These are phyloP conservation scores for Brachyalestes nurse DNA, from an alignment of 2,797 vertebrate genomes.

Conservation along the genomic window DNA sequence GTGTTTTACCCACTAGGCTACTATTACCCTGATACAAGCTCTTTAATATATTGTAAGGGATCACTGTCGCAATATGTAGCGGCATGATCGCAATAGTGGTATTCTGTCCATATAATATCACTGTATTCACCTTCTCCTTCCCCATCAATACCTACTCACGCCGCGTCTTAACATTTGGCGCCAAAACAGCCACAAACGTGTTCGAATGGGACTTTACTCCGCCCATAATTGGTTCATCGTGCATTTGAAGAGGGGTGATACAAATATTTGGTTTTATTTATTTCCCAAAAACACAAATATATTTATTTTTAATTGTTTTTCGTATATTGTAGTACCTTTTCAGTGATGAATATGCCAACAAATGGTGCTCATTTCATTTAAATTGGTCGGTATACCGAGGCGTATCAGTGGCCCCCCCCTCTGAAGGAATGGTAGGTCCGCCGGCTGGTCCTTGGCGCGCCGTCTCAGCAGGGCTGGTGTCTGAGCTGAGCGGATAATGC, in stretches of 20 bases:
- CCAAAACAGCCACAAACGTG: slow-evolving; percentile 39
- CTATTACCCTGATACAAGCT: no score
- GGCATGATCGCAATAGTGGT: no score
- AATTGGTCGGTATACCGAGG: background rate
- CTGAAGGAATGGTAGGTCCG: slow-evolving; percentile 65
- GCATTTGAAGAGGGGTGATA: slow-evolving; percentile 34
- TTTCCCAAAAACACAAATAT: background rate
- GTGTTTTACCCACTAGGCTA: no score
- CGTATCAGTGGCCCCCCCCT: background rate
- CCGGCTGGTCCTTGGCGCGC: slow-evolving; percentile 76
- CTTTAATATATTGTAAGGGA: no score
- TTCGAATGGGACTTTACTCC: slow-evolving; percentile 23
- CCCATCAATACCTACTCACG: background rate
- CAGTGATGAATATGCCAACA: background rate
- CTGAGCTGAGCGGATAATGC: slow-evolving; percentile 46
- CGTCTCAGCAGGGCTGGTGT: background rate
- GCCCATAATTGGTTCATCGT: slow-evolving; percentile 27
- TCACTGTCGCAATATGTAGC: no score
- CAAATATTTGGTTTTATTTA: background rate
- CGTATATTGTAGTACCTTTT: background rate
- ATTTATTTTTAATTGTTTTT: background rate
- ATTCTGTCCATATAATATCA: no score
- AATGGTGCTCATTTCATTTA: background rate
- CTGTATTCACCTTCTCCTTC: background rate
- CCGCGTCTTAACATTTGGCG: slow-evolving; percentile 52